Percentiles rank a stretch among this genome's conserved stretches.
phyloP scores from a whole-genome alignment of 2,888 invertebrate species.

The Drosophila putrida region DNA sequence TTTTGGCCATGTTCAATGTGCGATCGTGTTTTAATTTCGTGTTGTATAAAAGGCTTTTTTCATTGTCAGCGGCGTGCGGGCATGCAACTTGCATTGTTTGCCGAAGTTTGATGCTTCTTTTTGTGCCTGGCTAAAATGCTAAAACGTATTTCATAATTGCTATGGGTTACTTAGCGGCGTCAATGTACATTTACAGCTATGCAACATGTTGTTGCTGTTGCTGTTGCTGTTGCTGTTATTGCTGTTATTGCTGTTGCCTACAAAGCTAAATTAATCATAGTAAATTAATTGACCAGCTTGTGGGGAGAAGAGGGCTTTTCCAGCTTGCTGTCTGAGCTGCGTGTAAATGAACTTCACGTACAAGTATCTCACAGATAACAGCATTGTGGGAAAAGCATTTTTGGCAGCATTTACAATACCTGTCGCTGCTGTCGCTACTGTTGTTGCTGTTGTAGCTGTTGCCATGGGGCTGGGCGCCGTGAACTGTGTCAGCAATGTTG shows the following conservation, averaged over 20 bases:
- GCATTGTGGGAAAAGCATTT: slow-evolving; percentile 73
- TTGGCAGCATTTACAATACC: slow-evolving; percentile 67
- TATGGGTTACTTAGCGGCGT: slow-evolving; percentile 53
- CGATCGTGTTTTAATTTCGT: slow-evolving; percentile 81
- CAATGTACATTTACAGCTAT: slow-evolving; percentile 63
- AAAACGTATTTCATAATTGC: slow-evolving; percentile 78
- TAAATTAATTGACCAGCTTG: slow-evolving; percentile 69
- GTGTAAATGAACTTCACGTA: slow-evolving; percentile 76
- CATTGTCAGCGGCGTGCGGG: slow-evolving; percentile 79
- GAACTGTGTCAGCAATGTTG: slow-evolving; percentile 72
- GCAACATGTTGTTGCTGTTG: slow-evolving; percentile 22
- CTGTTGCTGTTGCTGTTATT: slow-evolving; percentile 19
- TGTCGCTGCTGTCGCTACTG: background rate
- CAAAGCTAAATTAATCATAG: slow-evolving; percentile 71
- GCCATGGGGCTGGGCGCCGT: slow-evolving; percentile 63
- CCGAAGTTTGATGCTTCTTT: slow-evolving; percentile 50
- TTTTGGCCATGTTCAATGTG: slow-evolving; percentile 68
- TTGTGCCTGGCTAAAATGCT: slow-evolving; percentile 67
- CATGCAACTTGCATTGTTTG: slow-evolving; percentile 69
- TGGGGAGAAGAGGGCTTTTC: slow-evolving; percentile 8
- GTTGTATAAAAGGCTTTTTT: slow-evolving; percentile 70
- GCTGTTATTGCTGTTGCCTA: slow-evolving; percentile 20
- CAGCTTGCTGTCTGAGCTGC: slow-evolving; percentile 55
- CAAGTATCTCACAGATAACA: slow-evolving; percentile 52
- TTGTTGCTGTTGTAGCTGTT: slow-evolving; percentile 17